Evolutionary conservation across 2,888 invertebrate species (phyloP).

Genomic region (Endomychus coccineus): DNA sequence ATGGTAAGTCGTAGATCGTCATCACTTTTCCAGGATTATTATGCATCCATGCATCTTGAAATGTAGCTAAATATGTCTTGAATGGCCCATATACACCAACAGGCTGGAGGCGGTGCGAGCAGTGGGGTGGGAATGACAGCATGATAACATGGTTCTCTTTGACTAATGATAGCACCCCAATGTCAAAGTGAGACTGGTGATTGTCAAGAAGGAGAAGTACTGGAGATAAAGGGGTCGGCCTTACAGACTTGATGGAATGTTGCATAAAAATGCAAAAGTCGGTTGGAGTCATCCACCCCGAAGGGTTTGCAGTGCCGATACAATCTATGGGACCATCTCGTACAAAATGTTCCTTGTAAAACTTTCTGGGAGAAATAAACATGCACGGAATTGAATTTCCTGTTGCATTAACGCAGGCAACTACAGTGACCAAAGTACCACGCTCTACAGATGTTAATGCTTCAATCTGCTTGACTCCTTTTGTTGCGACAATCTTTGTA

Average conservation of each 20-base stretch:
- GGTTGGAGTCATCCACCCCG: conserved; percentile 4
- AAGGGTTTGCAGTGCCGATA: neutral
- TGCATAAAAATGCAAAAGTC: conserved; percentile 4
- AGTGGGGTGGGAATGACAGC: conserved; percentile 8
- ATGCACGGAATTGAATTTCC: neutral
- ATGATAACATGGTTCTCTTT: conserved; percentile 8
- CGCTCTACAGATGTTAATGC: neutral
- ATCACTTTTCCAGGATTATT: conserved; percentile 18
- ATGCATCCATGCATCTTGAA: conserved; percentile 16
- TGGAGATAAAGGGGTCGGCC: neutral
- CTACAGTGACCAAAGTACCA: neutral
- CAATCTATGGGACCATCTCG: too few relatives aligned
- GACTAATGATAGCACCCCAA: neutral
- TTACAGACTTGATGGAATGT: conserved; percentile 6
- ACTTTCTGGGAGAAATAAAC: too few relatives aligned
- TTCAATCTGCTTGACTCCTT: conserved; percentile 2
- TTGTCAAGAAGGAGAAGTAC: conserved; percentile 6
- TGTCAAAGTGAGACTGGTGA: conserved; percentile 3
- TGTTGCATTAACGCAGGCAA: neutral
- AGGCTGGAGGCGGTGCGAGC: conserved; percentile 16
- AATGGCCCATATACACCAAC: conserved; percentile 17
- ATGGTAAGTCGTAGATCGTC: conserved; percentile 19
- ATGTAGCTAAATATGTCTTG: conserved; percentile 11
- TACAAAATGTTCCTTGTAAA: too few relatives aligned
- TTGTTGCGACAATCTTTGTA: neutral